These are phyloP conservation scores for Bucco capensis DNA, from an alignment of 2,113 vertebrate genomes.

Conservation along the genomic window DNA sequence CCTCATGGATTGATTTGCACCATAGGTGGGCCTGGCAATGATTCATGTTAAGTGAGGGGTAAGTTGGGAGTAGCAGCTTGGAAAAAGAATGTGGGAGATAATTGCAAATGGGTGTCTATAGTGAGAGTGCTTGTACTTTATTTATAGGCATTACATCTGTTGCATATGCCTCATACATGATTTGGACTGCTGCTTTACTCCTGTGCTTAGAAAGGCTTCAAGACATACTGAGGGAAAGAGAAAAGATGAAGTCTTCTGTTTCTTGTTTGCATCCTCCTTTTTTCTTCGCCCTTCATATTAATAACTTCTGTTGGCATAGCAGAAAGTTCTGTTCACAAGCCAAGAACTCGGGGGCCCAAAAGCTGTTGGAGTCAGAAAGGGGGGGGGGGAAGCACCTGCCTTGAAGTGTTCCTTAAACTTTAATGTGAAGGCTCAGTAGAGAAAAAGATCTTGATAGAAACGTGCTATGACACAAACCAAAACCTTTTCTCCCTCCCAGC, in stretches of 20 bases:
- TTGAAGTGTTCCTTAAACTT: background rate
- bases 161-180: background rate
- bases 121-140: conserved; percentile 17
- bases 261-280: background rate
- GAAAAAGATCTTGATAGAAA: background rate
- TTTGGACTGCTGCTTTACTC: background rate
- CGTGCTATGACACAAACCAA: background rate
- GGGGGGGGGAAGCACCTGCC: background rate
- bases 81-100: conserved; percentile 5
- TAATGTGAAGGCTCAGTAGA: background rate
- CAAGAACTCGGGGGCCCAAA: background rate
- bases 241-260: background rate
- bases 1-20: background rate
- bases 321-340: background rate
- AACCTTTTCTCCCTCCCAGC: background rate
- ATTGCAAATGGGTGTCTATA: background rate
- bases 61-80: conserved; percentile 21
- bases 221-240: background rate
- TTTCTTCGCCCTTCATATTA: background rate
- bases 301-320: background rate
- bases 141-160: conserved; percentile 43
- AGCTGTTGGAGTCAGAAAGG: background rate
- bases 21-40: background rate
- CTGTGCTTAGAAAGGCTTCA: background rate
- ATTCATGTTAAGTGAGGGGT: background rate